phyloP scores from a whole-genome alignment of 2,113 vertebrate genomes.

The Saccopteryx leptura region DNA sequence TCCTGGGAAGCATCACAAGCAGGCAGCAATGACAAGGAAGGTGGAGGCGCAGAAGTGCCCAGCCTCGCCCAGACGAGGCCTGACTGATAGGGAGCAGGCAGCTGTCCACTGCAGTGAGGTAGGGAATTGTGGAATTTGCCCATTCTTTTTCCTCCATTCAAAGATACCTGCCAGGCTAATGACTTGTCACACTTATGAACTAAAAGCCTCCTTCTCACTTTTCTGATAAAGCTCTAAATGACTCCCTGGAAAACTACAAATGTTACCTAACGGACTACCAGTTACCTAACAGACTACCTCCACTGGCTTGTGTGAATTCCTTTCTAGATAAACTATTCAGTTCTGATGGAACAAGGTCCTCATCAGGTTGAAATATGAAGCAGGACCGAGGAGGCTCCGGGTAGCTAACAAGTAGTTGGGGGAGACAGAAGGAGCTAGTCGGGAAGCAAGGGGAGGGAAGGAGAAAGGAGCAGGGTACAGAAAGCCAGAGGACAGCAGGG shows the following conservation, averaged over 20 bases:
- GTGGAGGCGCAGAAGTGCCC: accelerated
- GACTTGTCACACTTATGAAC: background rate
- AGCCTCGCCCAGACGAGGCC: too few relatives aligned
- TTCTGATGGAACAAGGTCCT: background rate
- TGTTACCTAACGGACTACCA: background rate
- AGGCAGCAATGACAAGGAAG: background rate
- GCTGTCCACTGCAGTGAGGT: background rate
- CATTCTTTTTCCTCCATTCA: background rate
- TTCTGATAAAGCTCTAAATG: background rate
- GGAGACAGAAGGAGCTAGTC: background rate
- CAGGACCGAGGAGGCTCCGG: background rate
- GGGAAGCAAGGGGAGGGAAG: background rate
- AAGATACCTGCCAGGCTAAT: background rate
- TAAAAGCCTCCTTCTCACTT: background rate
- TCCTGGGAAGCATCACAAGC: background rate
- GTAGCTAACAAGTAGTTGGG: background rate
- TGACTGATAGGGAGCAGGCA: too few relatives aligned
- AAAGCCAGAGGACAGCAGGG: background rate
- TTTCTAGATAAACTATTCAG: background rate
- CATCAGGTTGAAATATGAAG: background rate
- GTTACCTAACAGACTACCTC: background rate
- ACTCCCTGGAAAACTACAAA: background rate
- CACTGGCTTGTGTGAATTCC: background rate
- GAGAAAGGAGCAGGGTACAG: background rate
- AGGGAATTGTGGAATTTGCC: background rate